Percentiles rank a stretch among this genome's conserved stretches.
phyloP scores from a whole-genome alignment of 1,140 invertebrate species.

The Leguminivora glycinivorella region DNA sequence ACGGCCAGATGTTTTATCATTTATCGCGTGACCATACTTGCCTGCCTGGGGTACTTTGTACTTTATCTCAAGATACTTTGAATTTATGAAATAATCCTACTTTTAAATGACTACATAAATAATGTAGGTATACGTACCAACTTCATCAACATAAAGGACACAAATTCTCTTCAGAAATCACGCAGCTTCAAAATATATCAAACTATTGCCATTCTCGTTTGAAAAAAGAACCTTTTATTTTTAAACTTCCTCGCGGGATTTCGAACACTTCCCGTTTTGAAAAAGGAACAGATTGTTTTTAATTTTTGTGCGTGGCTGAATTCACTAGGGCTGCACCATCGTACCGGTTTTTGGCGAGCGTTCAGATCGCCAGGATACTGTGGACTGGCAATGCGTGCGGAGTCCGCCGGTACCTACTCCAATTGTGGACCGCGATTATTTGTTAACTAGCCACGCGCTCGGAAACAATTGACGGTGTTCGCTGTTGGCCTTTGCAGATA shows the following conservation, averaged over 20 bases:
- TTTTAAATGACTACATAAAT: no score
- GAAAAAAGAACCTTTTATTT: not conserved
- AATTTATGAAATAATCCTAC: no score
- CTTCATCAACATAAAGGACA: not conserved
- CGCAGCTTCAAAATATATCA: not conserved
- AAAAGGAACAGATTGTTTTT: not conserved
- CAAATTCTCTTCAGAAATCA: not conserved
- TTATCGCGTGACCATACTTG: no score
- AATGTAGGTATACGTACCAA: not conserved
- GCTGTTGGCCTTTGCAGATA: slow-evolving; percentile 64
- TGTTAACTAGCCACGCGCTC: slow-evolving; percentile 75
- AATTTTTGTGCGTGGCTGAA: not conserved
- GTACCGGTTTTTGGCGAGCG: slow-evolving; percentile 41
- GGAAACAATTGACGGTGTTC: slow-evolving; percentile 74
- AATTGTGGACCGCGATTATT: slow-evolving; percentile 74
- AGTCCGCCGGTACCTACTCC: slow-evolving; percentile 60
- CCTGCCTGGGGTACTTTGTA: no score
- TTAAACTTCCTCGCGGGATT: not conserved
- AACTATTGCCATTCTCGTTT: not conserved
- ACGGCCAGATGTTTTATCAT: no score
- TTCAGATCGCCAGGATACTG: slow-evolving; percentile 61
- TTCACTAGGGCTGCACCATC: slow-evolving; percentile 3
- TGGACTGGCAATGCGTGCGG: slow-evolving; percentile 58
- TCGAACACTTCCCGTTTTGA: not conserved
- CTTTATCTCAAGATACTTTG: no score